Conservation (phyloP, 2,888 invertebrate species). For the Dinocampus coccinellae region DNA sequence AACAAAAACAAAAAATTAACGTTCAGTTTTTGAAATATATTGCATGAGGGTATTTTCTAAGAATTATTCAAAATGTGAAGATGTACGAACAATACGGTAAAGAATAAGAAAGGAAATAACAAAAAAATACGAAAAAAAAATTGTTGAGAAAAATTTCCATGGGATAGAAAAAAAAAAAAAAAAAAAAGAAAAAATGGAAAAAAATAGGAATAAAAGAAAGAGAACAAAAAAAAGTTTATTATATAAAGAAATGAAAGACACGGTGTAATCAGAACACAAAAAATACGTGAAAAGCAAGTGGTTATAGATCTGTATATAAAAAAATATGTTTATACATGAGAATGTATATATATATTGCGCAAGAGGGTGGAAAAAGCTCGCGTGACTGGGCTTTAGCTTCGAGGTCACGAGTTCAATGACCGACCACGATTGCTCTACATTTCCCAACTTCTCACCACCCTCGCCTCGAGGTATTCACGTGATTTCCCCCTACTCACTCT, state of each 20-base stretch:
- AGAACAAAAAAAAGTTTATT: conserved; percentile 8
- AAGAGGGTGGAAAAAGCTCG: conserved; percentile 47
- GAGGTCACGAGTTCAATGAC: conserved; percentile 68
- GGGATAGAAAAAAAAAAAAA: not conserved
- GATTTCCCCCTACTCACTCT: no score
- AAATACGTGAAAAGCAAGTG: conserved; percentile 60
- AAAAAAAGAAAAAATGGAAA: not conserved
- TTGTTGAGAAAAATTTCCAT: not conserved
- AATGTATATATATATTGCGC: conserved; percentile 51
- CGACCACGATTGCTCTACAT: conserved; percentile 45
- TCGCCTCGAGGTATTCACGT: no score
- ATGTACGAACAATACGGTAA: not conserved
- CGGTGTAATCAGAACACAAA: conserved; percentile 50
- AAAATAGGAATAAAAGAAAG: not conserved
- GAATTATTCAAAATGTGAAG: not conserved
- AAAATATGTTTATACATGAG: conserved; percentile 36
- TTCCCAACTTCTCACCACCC: not conserved
- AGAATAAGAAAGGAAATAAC: no score
- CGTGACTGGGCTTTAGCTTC: conserved; percentile 51
- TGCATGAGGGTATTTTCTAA: not conserved
- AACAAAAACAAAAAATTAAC: not conserved
- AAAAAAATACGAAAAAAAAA: not conserved
- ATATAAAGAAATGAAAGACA: conserved; percentile 16
- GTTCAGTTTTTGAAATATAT: not conserved
- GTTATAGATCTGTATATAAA: conserved; percentile 63